Percentiles rank a stretch among this genome's conserved stretches.
phyloP scores from a whole-genome alignment of 2,113 vertebrate species.

The cattle (Bos taurus) region DNA sequence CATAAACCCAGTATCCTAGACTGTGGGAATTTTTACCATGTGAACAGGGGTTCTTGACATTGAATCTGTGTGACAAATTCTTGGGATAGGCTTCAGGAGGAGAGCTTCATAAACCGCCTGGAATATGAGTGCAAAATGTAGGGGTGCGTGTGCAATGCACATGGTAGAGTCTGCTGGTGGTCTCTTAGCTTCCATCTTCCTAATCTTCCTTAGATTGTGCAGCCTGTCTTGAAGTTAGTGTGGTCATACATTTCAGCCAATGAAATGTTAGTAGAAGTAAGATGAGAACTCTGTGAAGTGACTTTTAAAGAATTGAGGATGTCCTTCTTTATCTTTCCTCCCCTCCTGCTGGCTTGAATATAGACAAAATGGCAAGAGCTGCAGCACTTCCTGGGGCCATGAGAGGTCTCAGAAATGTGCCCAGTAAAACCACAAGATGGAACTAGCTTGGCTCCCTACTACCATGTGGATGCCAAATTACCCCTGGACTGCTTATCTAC shows the following conservation, averaged over 20 bases:
- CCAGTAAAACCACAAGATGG: neutral
- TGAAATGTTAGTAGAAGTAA: neutral
- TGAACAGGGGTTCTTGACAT: neutral
- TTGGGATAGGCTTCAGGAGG: neutral
- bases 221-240: neutral
- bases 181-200: neutral
- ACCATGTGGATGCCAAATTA: neutral
- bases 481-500: neutral
- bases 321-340: neutral
- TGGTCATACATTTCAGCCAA: neutral
- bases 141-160: rapidly evolving
- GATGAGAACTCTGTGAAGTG: neutral
- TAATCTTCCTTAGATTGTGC: neutral
- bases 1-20: neutral
- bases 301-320: neutral
- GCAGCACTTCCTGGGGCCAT: neutral
- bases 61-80: neutral
- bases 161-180: neutral
- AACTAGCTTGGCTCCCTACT: neutral
- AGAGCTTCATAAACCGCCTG: neutral
- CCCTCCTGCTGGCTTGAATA: neutral
- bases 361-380: neutral
- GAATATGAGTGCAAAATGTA: neutral
- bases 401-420: neutral
- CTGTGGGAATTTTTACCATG: neutral